Percentiles rank a stretch among this genome's conserved stretches.
These are phyloP conservation scores for Lithosia quadra DNA, from an alignment of 2,888 invertebrate species.

Conservation along the genomic window DNA sequence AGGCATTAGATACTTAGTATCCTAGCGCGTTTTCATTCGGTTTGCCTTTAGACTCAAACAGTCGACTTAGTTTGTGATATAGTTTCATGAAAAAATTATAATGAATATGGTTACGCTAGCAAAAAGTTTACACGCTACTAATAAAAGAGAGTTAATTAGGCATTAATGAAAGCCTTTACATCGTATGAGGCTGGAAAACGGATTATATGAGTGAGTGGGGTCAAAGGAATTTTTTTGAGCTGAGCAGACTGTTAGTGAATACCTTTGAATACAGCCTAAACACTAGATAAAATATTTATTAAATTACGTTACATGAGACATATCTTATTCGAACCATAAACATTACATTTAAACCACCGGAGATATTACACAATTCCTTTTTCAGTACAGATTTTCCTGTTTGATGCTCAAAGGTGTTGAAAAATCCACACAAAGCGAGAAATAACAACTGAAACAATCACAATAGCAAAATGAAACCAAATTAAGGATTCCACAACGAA, in stretches of 20 bases:
- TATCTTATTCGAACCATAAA: neutral
- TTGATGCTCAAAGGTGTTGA: slow-evolving; percentile 20
- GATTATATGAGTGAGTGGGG: too few species aligned
- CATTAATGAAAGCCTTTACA: too few species aligned
- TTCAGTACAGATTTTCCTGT: slow-evolving; percentile 14
- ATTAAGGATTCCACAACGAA: slow-evolving; percentile 81
- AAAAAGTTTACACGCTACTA: too few species aligned
- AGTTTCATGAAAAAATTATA: too few species aligned
- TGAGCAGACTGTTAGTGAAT: too few species aligned
- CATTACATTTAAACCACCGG: neutral
- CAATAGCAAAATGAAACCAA: slow-evolving; percentile 80
- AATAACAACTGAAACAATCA: slow-evolving; percentile 74
- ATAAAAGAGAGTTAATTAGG: too few species aligned
- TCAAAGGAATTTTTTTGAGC: neutral
- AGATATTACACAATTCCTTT: slow-evolving; percentile 5
- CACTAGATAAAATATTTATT: neutral
- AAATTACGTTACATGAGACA: neutral
- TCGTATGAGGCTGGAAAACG: neutral
- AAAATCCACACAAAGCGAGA: slow-evolving; percentile 65
- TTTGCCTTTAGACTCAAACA: too few species aligned
- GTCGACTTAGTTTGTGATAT: too few species aligned
- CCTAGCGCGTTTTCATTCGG: too few species aligned
- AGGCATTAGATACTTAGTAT: too few species aligned
- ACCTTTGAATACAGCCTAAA: neutral
- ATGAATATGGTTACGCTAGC: too few species aligned